phyloP scores from a whole-genome alignment of 2,888 invertebrate species.

The Perithous albicinctus region DNA sequence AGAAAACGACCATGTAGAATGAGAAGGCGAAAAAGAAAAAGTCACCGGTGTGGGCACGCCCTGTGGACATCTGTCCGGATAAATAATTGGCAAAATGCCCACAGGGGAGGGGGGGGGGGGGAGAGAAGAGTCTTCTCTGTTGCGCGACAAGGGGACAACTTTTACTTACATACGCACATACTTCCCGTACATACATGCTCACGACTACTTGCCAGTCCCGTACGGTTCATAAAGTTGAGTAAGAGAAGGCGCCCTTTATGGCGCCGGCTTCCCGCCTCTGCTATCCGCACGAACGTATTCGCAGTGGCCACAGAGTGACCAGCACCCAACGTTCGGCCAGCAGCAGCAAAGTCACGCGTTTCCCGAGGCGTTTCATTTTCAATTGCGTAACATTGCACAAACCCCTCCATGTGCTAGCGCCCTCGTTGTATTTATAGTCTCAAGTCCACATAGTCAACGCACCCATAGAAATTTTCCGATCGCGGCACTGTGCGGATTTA shows the following conservation, averaged over 20 bases:
- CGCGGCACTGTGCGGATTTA: constrained; percentile 72
- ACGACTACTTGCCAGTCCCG: constrained; percentile 37
- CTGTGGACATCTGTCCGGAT: constrained; percentile 54
- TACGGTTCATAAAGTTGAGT: constrained; percentile 61
- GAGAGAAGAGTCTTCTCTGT: not conserved
- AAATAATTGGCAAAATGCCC: constrained; percentile 59
- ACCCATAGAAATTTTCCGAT: constrained; percentile 81
- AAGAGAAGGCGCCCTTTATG: constrained; percentile 64
- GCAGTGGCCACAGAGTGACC: constrained; percentile 24
- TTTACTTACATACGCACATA: constrained; percentile 40
- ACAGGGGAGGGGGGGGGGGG: constrained; percentile 4
- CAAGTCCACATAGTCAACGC: constrained; percentile 71
- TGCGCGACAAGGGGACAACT: constrained; percentile 31
- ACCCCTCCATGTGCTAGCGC: not conserved
- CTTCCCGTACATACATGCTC: constrained; percentile 5
- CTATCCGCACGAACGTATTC: constrained; percentile 5
- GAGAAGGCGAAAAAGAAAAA: constrained; percentile 2
- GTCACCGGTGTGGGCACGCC: constrained; percentile 35
- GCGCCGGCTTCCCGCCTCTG: constrained; percentile 67
- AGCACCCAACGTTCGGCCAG: constrained; percentile 41
- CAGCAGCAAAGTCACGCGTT: constrained; percentile 59
- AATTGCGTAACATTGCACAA: constrained; percentile 66
- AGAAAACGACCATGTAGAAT: constrained; percentile 12
- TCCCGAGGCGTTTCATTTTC: constrained; percentile 70
- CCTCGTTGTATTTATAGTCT: constrained; percentile 18